Base-by-base conservation (phyloP, 2,888 invertebrate species). In the Zeuzera pyrina region DNA sequence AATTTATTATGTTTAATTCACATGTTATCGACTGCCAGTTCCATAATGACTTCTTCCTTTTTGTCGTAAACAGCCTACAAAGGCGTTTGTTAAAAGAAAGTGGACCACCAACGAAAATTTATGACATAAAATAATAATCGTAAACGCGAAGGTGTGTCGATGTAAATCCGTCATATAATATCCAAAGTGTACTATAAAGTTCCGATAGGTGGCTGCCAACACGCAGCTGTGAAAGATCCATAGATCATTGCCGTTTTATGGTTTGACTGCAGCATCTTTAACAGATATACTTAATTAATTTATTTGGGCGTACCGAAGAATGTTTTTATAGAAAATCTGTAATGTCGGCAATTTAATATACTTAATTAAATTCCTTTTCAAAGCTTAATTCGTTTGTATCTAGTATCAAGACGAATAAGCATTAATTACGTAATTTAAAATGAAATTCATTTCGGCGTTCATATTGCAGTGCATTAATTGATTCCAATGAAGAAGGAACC, bases 131-230 rank as follows among this genome's bases (percentile, higher is more conserved):
- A 58, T 60, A 57, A 53, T 55, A 57, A 57, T 52, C 54, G 51
- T 66, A 59, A 68, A 66, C 38, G 43, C 40, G 41, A 10, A 24
- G n/a, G n/a, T n/a, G n/a, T n/a, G n/a, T n/a, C 39, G 44, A 41
- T 43, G 55, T 69, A 67, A 70, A 71, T 63, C 55, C 53, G 49
- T 62, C 57, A 62, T 56, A 52, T 32, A 32, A 27, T 49, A 52
- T 41, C 33, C 45, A 34, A 44, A 52, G 53, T 48, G 48, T 32
- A 46, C 53, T 38, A 56, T 68, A 66, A 65, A 65, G 44, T 46
- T 47, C 45, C 10, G 35, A 50, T 54, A 44, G 49, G 52, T 56
- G 49, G 55, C 49, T 51, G 50, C 41, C 33, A 52, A 39, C 40
- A 41, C 37, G 42, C 39, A 38, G 36, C 38, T 41, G 44, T 45